A percentile compares a stretch with the other conserved stretches of the same genome.
Conservation (phyloP, 2,888 invertebrate species). For the Desoria tigrina region DNA sequence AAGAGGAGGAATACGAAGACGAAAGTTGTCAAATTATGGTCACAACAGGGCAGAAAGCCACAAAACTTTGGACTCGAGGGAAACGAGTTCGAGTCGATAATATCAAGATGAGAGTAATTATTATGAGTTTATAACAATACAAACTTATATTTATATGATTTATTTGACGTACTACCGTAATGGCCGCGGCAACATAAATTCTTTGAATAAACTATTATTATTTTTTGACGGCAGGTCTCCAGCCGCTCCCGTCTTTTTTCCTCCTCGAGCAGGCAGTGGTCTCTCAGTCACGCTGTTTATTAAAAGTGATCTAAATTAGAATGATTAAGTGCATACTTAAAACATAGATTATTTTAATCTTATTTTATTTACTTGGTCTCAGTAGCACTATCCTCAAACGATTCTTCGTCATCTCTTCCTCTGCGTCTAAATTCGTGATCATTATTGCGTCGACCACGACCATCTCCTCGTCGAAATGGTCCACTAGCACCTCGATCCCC, state of each 20-base stretch:
- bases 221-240: conserved; percentile 47
- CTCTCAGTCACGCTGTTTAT: conserved; percentile 42
- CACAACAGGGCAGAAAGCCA: too few species aligned
- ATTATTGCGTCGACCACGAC: conserved; percentile 30
- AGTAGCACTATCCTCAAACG: conserved; percentile 39
- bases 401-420: conserved; percentile 44
- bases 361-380: conserved; percentile 42
- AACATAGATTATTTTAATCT: too few species aligned
- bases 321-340: neutral
- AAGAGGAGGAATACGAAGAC: too few species aligned
- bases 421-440: conserved; percentile 46
- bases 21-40: too few species aligned
- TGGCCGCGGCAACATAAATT: too few species aligned
- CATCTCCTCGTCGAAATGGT: conserved; percentile 33
- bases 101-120: too few species aligned
- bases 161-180: too few species aligned
- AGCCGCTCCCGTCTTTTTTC: conserved; percentile 45
- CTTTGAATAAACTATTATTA: too few species aligned
- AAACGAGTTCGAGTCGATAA: too few species aligned
- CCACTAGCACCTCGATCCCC: conserved; percentile 38
- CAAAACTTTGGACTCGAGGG: too few species aligned
- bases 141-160: too few species aligned
- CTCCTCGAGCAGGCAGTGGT: conserved; percentile 36
- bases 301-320: conserved; percentile 10
- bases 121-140: too few species aligned